These are phyloP conservation scores for Drosophila maculinotata DNA, from an alignment of 2,888 invertebrate genomes.

Conservation along the genomic window DNA sequence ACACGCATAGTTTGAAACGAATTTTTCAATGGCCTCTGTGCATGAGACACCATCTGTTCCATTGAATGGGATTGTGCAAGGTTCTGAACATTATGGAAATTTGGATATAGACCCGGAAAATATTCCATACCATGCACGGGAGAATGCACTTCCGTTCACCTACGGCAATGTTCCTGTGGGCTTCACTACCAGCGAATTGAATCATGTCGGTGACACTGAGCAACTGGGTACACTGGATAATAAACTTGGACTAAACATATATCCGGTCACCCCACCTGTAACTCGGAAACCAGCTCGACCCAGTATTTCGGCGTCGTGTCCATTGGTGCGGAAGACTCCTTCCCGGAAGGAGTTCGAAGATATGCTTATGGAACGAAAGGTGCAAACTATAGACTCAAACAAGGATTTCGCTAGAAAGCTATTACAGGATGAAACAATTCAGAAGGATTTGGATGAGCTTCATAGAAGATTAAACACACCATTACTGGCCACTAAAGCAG, in stretches of 20 bases:
- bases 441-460: slow-evolving; percentile 65
- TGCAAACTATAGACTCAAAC: slow-evolving; percentile 69
- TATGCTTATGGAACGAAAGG: slow-evolving; percentile 82
- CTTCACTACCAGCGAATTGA: slow-evolving; percentile 65
- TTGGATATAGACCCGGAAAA: slow-evolving; percentile 62
- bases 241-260: slow-evolving; percentile 88
- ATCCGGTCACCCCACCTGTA: slow-evolving; percentile 90
- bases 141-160: slow-evolving; percentile 94
- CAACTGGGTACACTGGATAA: slow-evolving; percentile 79
- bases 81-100: slow-evolving; percentile 5
- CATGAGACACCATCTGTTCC: slow-evolving; percentile 33
- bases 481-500: slow-evolving; percentile 3
- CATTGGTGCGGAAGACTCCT: slow-evolving; percentile 80
- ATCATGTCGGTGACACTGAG: slow-evolving; percentile 52
- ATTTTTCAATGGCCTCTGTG: slow-evolving; percentile 50
- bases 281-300: slow-evolving; percentile 87
- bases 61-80: slow-evolving; percentile 15
- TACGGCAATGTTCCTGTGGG: slow-evolving; percentile 89
- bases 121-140: slow-evolving; percentile 95
- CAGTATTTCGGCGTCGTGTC: slow-evolving; percentile 69
- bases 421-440: slow-evolving; percentile 61
- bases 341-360: slow-evolving; percentile 84
- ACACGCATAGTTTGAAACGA: slow-evolving; percentile 21
- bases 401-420: slow-evolving; percentile 49
- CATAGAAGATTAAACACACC: slow-evolving; percentile 54